These are phyloP conservation scores for Formica aserva DNA, from an alignment of 2,888 invertebrate species.

Conservation along the genomic window DNA sequence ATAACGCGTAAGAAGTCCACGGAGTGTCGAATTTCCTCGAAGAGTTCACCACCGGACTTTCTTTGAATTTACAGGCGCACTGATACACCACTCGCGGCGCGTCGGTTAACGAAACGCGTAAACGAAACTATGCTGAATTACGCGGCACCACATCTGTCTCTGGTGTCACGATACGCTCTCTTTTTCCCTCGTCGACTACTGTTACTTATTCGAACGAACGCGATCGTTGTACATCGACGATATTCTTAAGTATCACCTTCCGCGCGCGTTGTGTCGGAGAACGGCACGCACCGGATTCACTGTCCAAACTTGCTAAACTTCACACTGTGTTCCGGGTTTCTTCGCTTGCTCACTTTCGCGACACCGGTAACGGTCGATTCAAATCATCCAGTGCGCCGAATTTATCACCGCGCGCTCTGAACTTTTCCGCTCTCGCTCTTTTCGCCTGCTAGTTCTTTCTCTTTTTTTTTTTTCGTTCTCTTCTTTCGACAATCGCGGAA, in stretches of 20 bases:
- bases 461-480: not conserved
- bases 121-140: constrained; percentile 4
- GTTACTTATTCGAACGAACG: not conserved
- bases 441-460: not conserved
- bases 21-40: not conserved
- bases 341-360: not conserved
- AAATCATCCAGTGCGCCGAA: not conserved
- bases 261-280: not conserved
- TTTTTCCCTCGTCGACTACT: not conserved
- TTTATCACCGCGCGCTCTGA: not conserved
- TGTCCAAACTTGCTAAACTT: constrained; percentile 10
- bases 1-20: not conserved
- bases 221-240: not conserved
- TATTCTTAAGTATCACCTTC: not conserved
- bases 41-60: not conserved
- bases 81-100: constrained; percentile 45
- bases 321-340: not conserved
- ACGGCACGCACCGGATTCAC: not conserved
- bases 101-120: constrained; percentile 15
- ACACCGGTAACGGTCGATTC: constrained; percentile 19
- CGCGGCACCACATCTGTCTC: constrained; percentile 38
- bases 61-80: constrained; percentile 21
- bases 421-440: not conserved
- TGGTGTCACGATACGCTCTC: not conserved
- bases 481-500: constrained; percentile 33